Percentiles rank a stretch among this genome's conserved stretches.
Evolutionary conservation across 2,888 invertebrate species (phyloP).

Genomic region (Tholera decimalis): DNA sequence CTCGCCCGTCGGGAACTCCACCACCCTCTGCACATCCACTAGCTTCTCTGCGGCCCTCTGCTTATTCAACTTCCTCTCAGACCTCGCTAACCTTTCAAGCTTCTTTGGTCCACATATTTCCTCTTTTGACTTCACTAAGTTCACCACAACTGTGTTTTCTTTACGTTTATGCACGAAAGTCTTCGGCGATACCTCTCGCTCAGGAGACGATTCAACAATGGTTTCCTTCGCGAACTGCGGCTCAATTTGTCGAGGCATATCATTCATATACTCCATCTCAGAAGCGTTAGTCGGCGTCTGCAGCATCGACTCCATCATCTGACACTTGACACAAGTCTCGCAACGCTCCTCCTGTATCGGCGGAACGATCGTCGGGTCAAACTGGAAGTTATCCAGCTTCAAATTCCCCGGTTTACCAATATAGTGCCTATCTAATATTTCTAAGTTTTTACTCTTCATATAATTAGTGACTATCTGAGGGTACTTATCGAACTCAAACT

Average conservation of each 20-base stretch:
- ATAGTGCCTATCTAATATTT: slow-evolving; percentile 92
- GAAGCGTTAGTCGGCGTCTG: slow-evolving; percentile 96
- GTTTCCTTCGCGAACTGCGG: slow-evolving; percentile 85
- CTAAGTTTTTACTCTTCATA: slow-evolving; percentile 94
- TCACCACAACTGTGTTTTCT: slow-evolving; percentile 87
- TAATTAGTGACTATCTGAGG: slow-evolving; percentile 94
- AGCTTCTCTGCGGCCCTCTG: slow-evolving; percentile 62
- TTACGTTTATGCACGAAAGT: slow-evolving; percentile 84
- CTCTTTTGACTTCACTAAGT: slow-evolving; percentile 61
- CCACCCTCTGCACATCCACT: slow-evolving; percentile 81
- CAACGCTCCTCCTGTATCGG: slow-evolving; percentile 88
- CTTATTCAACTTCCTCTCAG: slow-evolving; percentile 57
- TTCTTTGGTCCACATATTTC: slow-evolving; percentile 56
- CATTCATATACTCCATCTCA: slow-evolving; percentile 92
- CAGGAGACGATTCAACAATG: slow-evolving; percentile 65
- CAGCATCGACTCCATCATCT: slow-evolving; percentile 91
- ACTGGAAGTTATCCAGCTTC: slow-evolving; percentile 89
- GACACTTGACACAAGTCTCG: slow-evolving; percentile 89
- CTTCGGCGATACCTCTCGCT: slow-evolving; percentile 78
- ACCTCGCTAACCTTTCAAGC: slow-evolving; percentile 41
- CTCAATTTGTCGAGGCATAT: slow-evolving; percentile 83
- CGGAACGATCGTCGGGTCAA: slow-evolving; percentile 87
- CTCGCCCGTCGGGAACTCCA: slow-evolving; percentile 90
- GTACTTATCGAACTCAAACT: slow-evolving; percentile 94
- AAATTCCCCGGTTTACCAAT: slow-evolving; percentile 91